Evolutionary conservation across 2,113 vertebrate genomes (phyloP).

Genomic region (Corvus cornix): DNA sequence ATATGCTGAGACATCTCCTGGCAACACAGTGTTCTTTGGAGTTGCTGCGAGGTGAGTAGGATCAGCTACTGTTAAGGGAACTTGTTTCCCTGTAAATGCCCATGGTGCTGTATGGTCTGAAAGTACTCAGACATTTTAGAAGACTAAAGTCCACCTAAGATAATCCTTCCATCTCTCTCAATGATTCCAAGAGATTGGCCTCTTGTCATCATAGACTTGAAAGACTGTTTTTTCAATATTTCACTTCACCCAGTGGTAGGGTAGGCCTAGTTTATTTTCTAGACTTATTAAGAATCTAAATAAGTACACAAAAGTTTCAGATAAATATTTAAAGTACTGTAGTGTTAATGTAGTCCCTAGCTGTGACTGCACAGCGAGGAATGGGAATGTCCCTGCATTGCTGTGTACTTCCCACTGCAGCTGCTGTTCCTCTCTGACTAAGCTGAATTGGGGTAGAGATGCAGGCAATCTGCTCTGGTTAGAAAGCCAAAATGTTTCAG

Average conservation of each 20-base stretch:
- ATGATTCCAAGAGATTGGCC: too few species aligned
- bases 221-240: too few species aligned
- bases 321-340: background rate
- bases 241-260: too few species aligned
- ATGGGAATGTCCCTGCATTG: background rate
- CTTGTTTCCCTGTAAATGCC: background rate
- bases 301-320: background rate
- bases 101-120: background rate
- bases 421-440: background rate
- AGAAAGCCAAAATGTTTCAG: background rate
- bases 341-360: background rate
- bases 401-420: background rate
- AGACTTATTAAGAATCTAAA: background rate
- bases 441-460: background rate
- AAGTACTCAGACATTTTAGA: background rate
- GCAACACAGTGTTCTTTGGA: background rate
- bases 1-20: background rate
- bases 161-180: background rate
- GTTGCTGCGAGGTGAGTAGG: background rate
- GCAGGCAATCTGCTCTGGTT: background rate
- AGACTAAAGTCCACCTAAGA: background rate
- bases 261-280: background rate
- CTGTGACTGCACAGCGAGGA: background rate
- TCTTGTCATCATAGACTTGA: too few species aligned
- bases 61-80: background rate